phyloP scores from a whole-genome alignment of 2,888 invertebrate species.

The Frankliniella intonsa region DNA sequence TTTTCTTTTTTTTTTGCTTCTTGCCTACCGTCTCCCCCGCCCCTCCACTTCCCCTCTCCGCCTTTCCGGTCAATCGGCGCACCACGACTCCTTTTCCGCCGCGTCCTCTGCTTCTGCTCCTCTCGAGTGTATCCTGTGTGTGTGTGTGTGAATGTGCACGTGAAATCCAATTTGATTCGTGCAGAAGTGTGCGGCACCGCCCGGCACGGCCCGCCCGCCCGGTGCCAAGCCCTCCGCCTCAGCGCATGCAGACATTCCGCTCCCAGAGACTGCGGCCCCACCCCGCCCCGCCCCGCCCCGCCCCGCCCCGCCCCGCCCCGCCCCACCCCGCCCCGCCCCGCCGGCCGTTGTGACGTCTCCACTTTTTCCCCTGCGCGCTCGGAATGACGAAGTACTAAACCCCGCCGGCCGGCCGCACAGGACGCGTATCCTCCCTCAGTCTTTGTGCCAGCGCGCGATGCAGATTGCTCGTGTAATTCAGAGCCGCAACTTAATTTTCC shows the following conservation, averaged over 20 bases:
- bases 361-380: conserved; percentile 18
- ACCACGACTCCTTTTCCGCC: neutral
- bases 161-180: neutral
- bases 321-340: neutral
- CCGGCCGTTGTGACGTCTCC: conserved; percentile 27
- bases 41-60: neutral
- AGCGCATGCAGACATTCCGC: no score
- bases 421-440: neutral
- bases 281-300: neutral
- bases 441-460: no score
- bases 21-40: neutral
- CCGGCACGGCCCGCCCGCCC: no score
- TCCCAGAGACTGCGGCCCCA: neutral
- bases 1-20: neutral
- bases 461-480: conserved; percentile 18
- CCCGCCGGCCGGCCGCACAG: no score
- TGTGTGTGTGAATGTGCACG: neutral
- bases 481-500: neutral
- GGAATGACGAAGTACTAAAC: neutral
- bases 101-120: neutral
- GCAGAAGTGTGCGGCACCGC: neutral
- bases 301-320: neutral
- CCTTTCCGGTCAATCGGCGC: neutral
- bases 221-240: no score
- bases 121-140: neutral